A percentile compares a stretch with the other conserved stretches of the same genome.
Evolutionary conservation across 2,888 invertebrate genomes (phyloP).

Genomic region (Gibbula magus): DNA sequence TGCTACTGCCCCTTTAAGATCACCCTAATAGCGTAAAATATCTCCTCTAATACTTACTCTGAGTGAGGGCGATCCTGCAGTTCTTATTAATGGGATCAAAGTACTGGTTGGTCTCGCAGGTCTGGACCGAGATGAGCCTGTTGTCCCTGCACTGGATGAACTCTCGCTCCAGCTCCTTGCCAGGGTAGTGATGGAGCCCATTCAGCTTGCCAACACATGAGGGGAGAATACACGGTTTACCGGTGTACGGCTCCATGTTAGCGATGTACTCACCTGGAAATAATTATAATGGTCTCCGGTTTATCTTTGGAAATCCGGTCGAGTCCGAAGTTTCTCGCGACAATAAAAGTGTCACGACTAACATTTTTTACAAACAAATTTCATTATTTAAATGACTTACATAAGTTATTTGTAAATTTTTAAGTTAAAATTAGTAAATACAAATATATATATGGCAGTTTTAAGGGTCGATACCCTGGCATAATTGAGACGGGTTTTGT

Average conservation of each 20-base stretch:
- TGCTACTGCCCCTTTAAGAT: no score
- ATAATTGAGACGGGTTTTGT: no score
- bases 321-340: no score
- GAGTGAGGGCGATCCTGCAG: conserved; percentile 10
- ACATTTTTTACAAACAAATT: no score
- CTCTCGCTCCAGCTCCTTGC: background rate
- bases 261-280: background rate
- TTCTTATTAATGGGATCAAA: conserved; percentile 9
- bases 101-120: conserved; percentile 1
- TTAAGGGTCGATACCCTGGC: no score
- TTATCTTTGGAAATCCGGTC: no score
- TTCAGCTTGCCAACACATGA: conserved; percentile 3
- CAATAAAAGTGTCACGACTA: no score
- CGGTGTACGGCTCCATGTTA: background rate
- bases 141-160: background rate
- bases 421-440: background rate
- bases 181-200: background rate
- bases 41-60: background rate
- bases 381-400: background rate
- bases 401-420: background rate
- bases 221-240: background rate
- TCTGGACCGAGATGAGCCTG: background rate
- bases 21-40: background rate
- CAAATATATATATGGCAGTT: background rate
- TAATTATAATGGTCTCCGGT: no score